Percentiles rank a stretch among this genome's conserved stretches.
These are phyloP conservation scores for Gallinago undulata DNA, from an alignment of 2,113 vertebrate species.

Conservation along the genomic window DNA sequence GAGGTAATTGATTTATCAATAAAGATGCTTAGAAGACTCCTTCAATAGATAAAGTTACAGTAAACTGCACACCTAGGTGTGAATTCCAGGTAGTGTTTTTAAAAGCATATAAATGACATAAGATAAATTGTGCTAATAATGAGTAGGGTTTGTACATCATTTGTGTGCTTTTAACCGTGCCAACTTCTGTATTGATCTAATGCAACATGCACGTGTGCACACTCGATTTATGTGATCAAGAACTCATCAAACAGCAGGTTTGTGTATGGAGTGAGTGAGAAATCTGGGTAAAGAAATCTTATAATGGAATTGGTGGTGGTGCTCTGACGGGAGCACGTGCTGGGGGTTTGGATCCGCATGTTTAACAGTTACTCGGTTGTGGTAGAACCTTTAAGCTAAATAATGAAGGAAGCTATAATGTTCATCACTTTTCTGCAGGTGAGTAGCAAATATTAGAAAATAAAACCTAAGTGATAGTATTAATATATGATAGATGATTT, in stretches of 20 bases:
- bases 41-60: background rate
- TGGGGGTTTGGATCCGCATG: background rate
- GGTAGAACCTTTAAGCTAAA: background rate
- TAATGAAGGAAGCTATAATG: background rate
- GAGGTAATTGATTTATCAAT: slow-evolving; percentile 80
- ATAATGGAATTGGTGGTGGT: background rate
- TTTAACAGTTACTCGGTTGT: background rate
- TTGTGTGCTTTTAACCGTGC: background rate
- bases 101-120: background rate
- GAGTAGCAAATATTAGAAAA: background rate
- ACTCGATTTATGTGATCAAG: background rate
- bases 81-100: background rate
- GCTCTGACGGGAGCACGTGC: background rate
- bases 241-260: background rate
- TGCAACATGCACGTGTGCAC: background rate
- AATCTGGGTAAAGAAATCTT: background rate
- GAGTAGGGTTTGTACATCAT: background rate
- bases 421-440: background rate
- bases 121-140: background rate
- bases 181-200: background rate
- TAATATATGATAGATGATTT: background rate
- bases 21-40: background rate
- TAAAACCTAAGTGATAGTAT: background rate
- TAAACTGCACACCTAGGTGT: background rate
- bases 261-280: background rate